Base-by-base conservation (phyloP, 2,888 invertebrate genomes). In the Pherbina coryleti region DNA sequence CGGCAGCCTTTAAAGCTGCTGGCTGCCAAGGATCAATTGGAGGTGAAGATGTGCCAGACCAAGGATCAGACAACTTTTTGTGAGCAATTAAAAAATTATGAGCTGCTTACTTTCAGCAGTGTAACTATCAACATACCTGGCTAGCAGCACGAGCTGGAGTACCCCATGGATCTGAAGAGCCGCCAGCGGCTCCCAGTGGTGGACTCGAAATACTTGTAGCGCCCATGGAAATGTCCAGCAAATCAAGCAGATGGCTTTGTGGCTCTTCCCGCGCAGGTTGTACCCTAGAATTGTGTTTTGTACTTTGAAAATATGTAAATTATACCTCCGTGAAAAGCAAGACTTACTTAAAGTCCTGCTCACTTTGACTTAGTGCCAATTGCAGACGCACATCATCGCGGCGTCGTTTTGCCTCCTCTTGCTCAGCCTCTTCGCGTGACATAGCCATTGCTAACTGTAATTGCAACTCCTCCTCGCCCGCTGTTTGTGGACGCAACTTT, bases 401-500 rank as follows among this genome's bases (percentile, higher is more conserved):
- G 82, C 98, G 94, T 78, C 97, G 92, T 88, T 97, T 93, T 83
- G 97, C 94, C 90, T 98, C 97, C 89, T 98, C 98, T 84, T 97
- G 95, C 88, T 99, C 99, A 44, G 98, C 98, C 91, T 99, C 99
- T 90, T 99, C 99, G 81, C 98, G 94, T 70, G 97, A 97, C 97
- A 99, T 98, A 76, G 99, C 99, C 88, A 99, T 92, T 69, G 99
- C 99, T 86, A 99, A 92, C 91, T 99, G 99, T 83, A 99, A 92
- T 90, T 99, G 99, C 82, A 99, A 92, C 90, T 99, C 99, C 90
- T 99, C 99, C 90, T 99, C 99, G 4, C 98, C 98, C 0, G 96
- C 96, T 0, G 98, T 98, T 85, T 98, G 95, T 5, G 99, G 99
- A 77, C 99, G 93, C 70, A 98, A 98, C 88, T 95, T 93, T 91